phyloP scores from a whole-genome alignment of 2,797 vertebrate genomes.

The Strix occidentalis region DNA sequence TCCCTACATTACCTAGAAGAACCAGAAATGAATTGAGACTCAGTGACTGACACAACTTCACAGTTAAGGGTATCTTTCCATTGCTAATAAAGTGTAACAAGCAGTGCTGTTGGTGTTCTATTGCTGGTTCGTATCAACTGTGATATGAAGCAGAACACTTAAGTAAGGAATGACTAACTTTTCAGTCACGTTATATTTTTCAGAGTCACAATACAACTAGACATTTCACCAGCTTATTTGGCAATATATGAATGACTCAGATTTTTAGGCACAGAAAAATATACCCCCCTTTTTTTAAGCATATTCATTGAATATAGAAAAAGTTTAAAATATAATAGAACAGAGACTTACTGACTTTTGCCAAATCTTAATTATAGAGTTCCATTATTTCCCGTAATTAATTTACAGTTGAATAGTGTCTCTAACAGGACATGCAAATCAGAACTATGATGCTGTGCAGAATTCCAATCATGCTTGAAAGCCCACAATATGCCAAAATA shows the following conservation, averaged over 20 bases:
- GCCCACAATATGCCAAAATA: neutral
- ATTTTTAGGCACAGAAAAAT: neutral
- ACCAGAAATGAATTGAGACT: neutral
- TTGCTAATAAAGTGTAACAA: neutral
- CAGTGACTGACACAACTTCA: accelerated
- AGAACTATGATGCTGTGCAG: neutral
- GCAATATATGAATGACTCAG: neutral
- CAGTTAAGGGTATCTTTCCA: neutral
- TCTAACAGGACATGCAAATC: constrained; percentile 21
- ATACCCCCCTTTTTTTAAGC: accelerated
- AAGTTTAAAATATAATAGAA: neutral
- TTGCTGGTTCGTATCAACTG: neutral
- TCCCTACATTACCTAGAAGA: neutral
- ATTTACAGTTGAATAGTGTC: constrained; percentile 16
- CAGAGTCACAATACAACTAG: neutral
- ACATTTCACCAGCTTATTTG: neutral
- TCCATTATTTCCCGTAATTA: constrained; percentile 31
- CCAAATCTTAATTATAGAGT: constrained; percentile 2
- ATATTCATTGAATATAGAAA: neutral
- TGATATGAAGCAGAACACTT: neutral
- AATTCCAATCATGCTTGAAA: constrained; percentile 4
- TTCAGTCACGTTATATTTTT: neutral
- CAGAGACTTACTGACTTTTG: neutral
- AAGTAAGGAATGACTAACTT: neutral
- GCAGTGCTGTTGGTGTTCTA: neutral